These are phyloP conservation scores for Ernsta delagoae DNA, from an alignment of 2,888 invertebrate species.

Conservation along the genomic window DNA sequence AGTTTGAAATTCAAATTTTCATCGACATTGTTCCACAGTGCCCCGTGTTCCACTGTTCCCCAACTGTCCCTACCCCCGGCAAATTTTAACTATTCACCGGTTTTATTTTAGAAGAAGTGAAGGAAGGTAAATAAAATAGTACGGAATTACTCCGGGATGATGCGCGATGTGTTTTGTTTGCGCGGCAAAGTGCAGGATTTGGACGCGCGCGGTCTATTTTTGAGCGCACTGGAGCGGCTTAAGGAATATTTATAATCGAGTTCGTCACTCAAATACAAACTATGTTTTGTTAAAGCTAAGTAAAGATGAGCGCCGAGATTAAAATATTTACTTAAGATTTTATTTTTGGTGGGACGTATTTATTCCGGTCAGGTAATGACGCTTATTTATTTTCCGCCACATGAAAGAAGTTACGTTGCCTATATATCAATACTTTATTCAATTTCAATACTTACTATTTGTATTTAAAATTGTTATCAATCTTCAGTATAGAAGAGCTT, in stretches of 20 bases:
- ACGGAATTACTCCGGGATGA: slow-evolving; percentile 63
- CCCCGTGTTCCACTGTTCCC: too few relatives aligned
- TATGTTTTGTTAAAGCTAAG: slow-evolving; percentile 75
- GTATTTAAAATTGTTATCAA: not conserved
- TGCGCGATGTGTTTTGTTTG: slow-evolving; percentile 68
- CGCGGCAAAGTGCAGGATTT: slow-evolving; percentile 55
- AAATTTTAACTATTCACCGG: slow-evolving; percentile 74
- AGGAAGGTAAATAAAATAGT: slow-evolving; percentile 79
- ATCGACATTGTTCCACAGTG: too few relatives aligned
- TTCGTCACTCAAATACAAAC: slow-evolving; percentile 70
- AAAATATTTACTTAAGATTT: slow-evolving; percentile 76
- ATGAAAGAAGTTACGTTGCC: slow-evolving; percentile 67
- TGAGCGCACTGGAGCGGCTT: slow-evolving; percentile 55
- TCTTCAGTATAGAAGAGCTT: too few relatives aligned
- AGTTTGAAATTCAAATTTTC: too few relatives aligned
- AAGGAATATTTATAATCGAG: slow-evolving; percentile 74
- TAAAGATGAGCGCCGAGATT: slow-evolving; percentile 65
- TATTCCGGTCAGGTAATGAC: slow-evolving; percentile 61
- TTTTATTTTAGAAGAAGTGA: slow-evolving; percentile 75
- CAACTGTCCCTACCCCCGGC: too few relatives aligned
- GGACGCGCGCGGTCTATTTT: slow-evolving; percentile 64
- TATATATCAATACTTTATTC: not conserved
- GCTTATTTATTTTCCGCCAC: slow-evolving; percentile 68
- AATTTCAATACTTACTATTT: too few relatives aligned
- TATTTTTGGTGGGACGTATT: slow-evolving; percentile 69